Conservation (phyloP, 2,888 invertebrate genomes). For the Drosophila falleni region DNA sequence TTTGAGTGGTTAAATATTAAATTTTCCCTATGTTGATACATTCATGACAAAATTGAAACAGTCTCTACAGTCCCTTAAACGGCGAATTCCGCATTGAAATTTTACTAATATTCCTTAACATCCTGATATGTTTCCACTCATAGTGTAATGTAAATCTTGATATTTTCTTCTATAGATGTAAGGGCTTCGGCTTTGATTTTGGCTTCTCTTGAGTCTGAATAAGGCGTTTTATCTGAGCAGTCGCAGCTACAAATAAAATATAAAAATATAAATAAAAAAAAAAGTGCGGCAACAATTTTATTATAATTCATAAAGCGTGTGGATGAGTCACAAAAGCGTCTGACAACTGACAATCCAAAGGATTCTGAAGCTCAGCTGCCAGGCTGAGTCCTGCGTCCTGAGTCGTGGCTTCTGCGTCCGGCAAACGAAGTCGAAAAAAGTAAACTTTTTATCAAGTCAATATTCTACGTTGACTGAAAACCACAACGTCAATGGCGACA, state of each 20-base stretch:
- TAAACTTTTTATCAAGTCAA: slow-evolving; percentile 78
- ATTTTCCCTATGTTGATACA: too few species aligned
- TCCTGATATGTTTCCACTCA: background rate
- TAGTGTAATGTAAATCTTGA: background rate
- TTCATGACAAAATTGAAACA: background rate
- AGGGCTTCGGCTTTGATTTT: slow-evolving; percentile 16
- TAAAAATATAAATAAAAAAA: background rate
- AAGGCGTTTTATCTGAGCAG: slow-evolving; percentile 27
- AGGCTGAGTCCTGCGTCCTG: background rate
- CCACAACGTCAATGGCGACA: slow-evolving; percentile 52
- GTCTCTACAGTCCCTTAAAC: too few species aligned
- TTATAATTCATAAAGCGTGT: slow-evolving; percentile 76
- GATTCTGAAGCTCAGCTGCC: slow-evolving; percentile 23
- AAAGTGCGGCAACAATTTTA: slow-evolving; percentile 49
- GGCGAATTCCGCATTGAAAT: too few species aligned
- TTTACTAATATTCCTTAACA: background rate
- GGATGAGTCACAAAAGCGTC: slow-evolving; percentile 60
- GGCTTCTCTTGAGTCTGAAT: background rate
- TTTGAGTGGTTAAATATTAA: too few species aligned
- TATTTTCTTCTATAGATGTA: slow-evolving; percentile 1
- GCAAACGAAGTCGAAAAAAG: slow-evolving; percentile 60
- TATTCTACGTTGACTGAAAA: slow-evolving; percentile 74
- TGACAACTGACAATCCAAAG: slow-evolving; percentile 54
- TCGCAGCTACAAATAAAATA: slow-evolving; percentile 11
- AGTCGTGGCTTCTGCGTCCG: slow-evolving; percentile 21